Evolutionary conservation across 2,113 vertebrate species (phyloP), one percentile per base, ranked within the genome.

Genomic region (Pandion haliaetus): DNA sequence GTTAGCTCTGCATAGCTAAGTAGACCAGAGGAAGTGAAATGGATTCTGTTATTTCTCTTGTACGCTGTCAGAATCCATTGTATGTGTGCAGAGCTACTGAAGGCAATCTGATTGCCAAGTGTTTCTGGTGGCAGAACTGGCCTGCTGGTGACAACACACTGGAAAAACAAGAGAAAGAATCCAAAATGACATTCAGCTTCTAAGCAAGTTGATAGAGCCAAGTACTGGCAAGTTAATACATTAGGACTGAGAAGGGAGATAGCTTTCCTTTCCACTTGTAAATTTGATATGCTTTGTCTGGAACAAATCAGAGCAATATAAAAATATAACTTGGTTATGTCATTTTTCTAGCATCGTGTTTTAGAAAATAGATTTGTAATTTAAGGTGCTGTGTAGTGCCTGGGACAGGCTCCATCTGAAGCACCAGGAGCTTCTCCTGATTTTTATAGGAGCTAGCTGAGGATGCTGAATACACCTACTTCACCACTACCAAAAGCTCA

Each of bases 241-340:
- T 58, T 65, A 54, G 61, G 54, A 47, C 42, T 70, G 76, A 80
- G 80, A 82, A 80, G 42, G 58, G 50, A 70, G 90, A 92, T 86
- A 69, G 32, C 34, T 92, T 93, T 93, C 71, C 76, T 65, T 95
- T 76, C 93, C 82, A 82, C 45, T 94, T 89, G 49, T 93, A 89
- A 96, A 93, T 89, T 65, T 65, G 74, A 87, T 88, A 79, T 26
- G 31, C 82, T 95, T 92, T 82, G 78, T 91, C 94, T 97, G 93
- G 89, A 95, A 91, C 14, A 80, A 95, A 95, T 96, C 80, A 85
- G 70, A 91, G 84, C 73, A 86, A 57, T 78, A 84, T 45, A 69
- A 95, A 91, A 94, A 90, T 85, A 58, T 47, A 45, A 80, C 66
- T 65, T 13, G 26, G 62, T 76, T 32, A 61, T 91, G 58, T 76